Evolutionary conservation across 2,797 vertebrate species (phyloP), one percentile per base, ranked within the genome.

Genomic region (Tachyglossus aculeatus): DNA sequence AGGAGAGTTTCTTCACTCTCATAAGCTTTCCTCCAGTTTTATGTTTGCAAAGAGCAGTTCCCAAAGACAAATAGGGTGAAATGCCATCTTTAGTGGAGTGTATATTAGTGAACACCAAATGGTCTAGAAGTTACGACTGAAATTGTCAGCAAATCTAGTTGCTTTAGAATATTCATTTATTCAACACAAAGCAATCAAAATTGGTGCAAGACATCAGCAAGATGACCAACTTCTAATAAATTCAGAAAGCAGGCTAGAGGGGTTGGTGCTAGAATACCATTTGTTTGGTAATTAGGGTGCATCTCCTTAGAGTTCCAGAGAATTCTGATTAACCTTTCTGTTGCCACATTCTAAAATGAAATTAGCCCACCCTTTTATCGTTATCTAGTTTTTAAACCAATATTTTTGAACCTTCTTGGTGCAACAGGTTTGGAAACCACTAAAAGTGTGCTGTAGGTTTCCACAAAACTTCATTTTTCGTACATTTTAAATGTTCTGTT

Each of bases 401-500:
- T 87, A 88, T 92, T 89, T 90, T 87, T 78, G 53, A 86, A 47
- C 67, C 74, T 34, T 76, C 67, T 58, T 77, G 31, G 43, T 86
- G 91, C 94, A 95, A 95, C 94, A 95, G 93, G 94, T 94, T 89
- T 81, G 83, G 80, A 66, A 89, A 81, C 89, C 86, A 90, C 81
- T 78, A 71, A 84, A 85, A 88, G 82, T 83, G 57, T 84, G 84
- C 72, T 84, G 68, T 83, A 84, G 86, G 80, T 85, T 89, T 87
- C 82, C 75, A 29, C 83, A 81, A 90, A 91, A 91, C 88, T 91
- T 85, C 21, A 80, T 90, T 90, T 88, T 90, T 93, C 91, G 94
- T 91, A 91, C 91, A 92, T 95, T 96, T 93, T 92, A 94, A 96
- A 96, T 94, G 94, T 95, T 95, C 93, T 92, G 94, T 97, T 96